Base-by-base conservation (phyloP, 2,113 vertebrate genomes). In the Petromus typicus region DNA sequence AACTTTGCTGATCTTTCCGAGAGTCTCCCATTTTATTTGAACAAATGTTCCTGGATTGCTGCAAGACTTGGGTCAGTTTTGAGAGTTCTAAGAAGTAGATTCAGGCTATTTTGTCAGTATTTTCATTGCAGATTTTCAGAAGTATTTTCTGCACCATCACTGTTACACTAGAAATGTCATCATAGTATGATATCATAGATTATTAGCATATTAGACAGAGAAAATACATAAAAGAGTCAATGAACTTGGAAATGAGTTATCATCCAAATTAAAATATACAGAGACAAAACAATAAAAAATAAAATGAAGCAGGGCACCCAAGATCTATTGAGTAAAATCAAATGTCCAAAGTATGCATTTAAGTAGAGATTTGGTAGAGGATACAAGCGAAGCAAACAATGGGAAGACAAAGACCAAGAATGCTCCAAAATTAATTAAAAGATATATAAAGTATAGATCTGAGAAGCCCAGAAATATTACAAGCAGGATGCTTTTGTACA, bases 401-500 rank as follows among this genome's bases (percentile, higher is more conserved):
- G 6, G 34, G 89, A 63, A 88, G 66, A 85, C 1, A n/a, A 86
- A 86, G 43, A 25, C 27, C 43, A 45, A 80, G 30, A 75, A n/a
- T 40, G 54, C 76, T 66, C 79, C 75, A 61, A 66, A 91, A 64
- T 67, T 66, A 86, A 92, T 48, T 69, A 81, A 94, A 59, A 40
- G 85, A 57, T 69, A 89, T 7, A 81, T 7, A 82, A 63, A 94
- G 40, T 73, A 88, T 7, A 89, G 37, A 95, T 34, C 40, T 59
- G 37, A 69, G 61, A 79, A 40, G 37, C 51, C 73, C 66, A 91
- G 81, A 61, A 76, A 95, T 93, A 67, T 20, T 20, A 14, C 66
- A 91, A 56, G 56, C 37, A 95, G 71, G 30, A 78, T 63, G 27
- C 48, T 89, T 94, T 93, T 86, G n/a, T 80, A 86, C 86, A 93